phyloP scores from a whole-genome alignment of 2,113 vertebrate species.

The Porphyrio hochstetteri region DNA sequence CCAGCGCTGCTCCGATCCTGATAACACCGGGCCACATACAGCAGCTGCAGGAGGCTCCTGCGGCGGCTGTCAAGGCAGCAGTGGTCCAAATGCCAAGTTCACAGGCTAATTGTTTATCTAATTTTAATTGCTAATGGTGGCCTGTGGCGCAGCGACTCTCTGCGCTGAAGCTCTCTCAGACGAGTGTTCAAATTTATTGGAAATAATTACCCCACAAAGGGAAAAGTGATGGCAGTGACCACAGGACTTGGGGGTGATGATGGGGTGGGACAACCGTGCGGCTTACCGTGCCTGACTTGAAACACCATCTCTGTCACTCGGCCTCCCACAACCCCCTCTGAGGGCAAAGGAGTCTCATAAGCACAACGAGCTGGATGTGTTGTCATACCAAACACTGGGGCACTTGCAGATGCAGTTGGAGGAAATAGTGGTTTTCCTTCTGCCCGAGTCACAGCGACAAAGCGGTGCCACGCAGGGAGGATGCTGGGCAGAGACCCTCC shows the following conservation, averaged over 20 bases:
- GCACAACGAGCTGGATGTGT: accelerated
- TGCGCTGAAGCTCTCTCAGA: neutral
- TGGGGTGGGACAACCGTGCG: neutral
- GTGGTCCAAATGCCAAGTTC: neutral
- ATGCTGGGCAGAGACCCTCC: neutral
- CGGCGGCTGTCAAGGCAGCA: neutral
- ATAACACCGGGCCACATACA: accelerated
- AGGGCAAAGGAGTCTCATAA: neutral
- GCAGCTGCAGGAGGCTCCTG: neutral
- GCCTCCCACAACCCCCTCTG: neutral
- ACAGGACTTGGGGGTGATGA: neutral
- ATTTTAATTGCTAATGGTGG: constrained; percentile 17
- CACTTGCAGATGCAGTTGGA: neutral
- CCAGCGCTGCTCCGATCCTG: accelerated
- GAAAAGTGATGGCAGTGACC: neutral
- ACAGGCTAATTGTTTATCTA: constrained; percentile 24
- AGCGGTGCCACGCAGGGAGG: neutral
- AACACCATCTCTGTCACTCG: neutral
- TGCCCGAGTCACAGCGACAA: neutral
- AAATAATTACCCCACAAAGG: neutral
- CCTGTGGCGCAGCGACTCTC: neutral
- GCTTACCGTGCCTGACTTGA: neutral
- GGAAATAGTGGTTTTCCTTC: neutral
- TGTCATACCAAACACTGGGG: neutral
- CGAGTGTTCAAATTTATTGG: neutral